These are phyloP conservation scores for Catagonus wagneri DNA, from an alignment of 2,113 vertebrate genomes.

Conservation along the genomic window DNA sequence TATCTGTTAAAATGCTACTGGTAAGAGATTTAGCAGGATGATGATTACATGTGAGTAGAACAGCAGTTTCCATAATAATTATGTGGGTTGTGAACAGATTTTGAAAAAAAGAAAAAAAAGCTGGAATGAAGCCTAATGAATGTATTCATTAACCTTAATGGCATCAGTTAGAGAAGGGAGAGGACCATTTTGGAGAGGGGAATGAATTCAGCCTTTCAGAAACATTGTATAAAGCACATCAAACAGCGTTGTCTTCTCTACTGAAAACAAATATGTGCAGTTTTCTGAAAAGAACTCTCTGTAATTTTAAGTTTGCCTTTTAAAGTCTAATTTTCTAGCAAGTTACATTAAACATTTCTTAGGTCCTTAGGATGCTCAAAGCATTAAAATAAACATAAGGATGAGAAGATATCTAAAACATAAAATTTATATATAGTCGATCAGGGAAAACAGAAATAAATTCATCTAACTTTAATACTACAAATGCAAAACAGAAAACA, in stretches of 20 bases:
- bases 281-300: conserved; percentile 32
- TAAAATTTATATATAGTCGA: not conserved
- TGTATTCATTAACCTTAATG: conserved; percentile 82
- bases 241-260: not conserved
- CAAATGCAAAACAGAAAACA: not conserved
- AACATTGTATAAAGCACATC: not conserved
- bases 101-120: conserved; percentile 73
- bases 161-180: conserved; percentile 68
- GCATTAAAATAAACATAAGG: not conserved
- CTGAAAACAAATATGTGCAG: conserved; percentile 60
- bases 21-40: conserved; percentile 81
- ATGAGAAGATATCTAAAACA: not conserved
- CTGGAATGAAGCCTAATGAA: conserved; percentile 74
- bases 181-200: not conserved
- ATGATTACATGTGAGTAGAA: conserved; percentile 76
- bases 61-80: conserved; percentile 83
- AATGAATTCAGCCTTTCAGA: conserved; percentile 45
- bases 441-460: not conserved
- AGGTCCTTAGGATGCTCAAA: not conserved
- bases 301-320: not conserved
- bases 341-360: not conserved
- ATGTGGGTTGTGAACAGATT: conserved; percentile 80
- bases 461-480: not conserved
- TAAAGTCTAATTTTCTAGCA: conserved; percentile 26
- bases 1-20: conserved; percentile 73